A percentile compares a stretch with the other conserved stretches of the same genome.
Evolutionary conservation across 2,888 invertebrate species (phyloP).

Genomic region (Psylliodes chrysocephalus): DNA sequence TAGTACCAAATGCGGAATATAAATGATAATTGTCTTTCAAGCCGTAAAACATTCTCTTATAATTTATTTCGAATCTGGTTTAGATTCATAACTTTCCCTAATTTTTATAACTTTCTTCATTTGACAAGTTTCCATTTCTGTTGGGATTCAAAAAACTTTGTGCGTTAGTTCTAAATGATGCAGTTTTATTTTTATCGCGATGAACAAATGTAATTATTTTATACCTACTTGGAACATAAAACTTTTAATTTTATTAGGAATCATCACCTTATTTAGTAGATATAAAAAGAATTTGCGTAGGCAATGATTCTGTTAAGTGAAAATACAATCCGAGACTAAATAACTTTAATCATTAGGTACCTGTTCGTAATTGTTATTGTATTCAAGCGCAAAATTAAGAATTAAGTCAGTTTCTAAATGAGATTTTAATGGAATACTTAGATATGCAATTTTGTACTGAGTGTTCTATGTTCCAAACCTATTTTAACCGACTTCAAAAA

Average conservation of each 20-base stretch:
- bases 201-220: conserved; percentile 6
- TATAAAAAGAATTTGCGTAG: no score
- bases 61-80: background rate
- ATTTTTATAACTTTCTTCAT: background rate
- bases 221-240: no score
- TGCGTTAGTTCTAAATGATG: background rate
- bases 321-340: background rate
- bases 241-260: no score
- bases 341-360: background rate
- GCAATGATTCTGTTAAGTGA: no score
- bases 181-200: conserved; percentile 1
- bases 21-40: background rate
- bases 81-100: conserved; percentile 8
- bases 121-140: background rate
- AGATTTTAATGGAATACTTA: background rate
- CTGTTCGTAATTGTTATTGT: background rate
- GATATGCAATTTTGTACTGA: background rate
- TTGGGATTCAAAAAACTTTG: background rate
- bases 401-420: background rate
- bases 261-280: no score
- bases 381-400: background rate
- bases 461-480: background rate
- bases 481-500: no score
- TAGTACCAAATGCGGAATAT: background rate
- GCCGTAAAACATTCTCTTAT: conserved; percentile 3